These are phyloP conservation scores for Sebastes jordani DNA, from an alignment of 2,797 vertebrate species.

Conservation along the genomic window DNA sequence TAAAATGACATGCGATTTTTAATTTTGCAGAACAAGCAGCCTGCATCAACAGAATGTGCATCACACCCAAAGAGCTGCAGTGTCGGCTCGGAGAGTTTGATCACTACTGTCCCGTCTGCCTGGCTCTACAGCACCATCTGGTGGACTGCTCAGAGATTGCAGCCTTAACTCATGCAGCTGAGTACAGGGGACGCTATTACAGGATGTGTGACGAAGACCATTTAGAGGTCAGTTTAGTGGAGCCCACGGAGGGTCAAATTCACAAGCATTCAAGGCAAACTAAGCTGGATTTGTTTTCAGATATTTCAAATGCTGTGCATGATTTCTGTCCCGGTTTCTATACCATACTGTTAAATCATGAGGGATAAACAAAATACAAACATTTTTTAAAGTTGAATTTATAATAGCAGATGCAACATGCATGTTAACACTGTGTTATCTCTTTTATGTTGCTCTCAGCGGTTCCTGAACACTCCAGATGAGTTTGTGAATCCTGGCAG, in stretches of 20 bases:
- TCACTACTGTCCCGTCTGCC: conserved; percentile 91
- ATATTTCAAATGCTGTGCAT: too few species aligned
- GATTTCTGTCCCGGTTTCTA: too few species aligned
- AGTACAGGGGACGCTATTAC: conserved; percentile 89
- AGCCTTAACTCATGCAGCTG: conserved; percentile 85
- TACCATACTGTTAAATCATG: accelerated
- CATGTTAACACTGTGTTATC: not conserved
- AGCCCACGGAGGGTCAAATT: not conserved
- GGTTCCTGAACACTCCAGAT: conserved; percentile 88
- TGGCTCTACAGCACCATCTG: conserved; percentile 87
- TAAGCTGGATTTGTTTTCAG: not conserved
- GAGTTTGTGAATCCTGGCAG: conserved; percentile 86
- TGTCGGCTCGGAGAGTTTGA: conserved; percentile 87
- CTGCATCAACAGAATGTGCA: conserved; percentile 87
- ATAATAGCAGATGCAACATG: not conserved
- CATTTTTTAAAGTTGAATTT: not conserved
- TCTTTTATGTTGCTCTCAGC: conserved; percentile 70
- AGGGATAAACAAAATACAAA: not conserved
- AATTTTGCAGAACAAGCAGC: conserved; percentile 86
- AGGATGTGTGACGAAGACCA: conserved; percentile 88
- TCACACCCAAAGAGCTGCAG: conserved; percentile 87
- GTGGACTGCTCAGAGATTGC: conserved; percentile 83
- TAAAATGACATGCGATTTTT: not conserved
- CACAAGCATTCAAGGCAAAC: not conserved
- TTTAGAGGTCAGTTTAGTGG: conserved; percentile 81